Conservation (phyloP, 1,140 invertebrate genomes). For the Trachelipus rathkii region DNA sequence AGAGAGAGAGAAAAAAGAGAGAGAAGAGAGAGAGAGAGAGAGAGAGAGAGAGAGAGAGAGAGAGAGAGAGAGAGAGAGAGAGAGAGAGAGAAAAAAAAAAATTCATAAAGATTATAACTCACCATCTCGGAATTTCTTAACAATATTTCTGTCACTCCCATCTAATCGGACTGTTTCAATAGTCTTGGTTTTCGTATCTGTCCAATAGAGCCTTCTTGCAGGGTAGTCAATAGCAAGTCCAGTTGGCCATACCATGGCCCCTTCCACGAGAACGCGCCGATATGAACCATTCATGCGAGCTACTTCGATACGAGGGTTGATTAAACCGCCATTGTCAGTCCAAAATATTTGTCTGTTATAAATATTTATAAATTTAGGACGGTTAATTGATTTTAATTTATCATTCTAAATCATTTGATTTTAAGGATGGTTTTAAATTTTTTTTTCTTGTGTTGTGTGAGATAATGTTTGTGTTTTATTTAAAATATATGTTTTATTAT, state of each 20-base stretch:
- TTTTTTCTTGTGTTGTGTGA: too few relatives aligned
- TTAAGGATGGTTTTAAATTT: too few relatives aligned
- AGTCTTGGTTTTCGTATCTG: conserved; percentile 66
- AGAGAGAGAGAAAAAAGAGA: too few relatives aligned
- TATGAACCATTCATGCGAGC: conserved; percentile 52
- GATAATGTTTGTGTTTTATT: too few relatives aligned
- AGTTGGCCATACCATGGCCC: conserved; percentile 60
- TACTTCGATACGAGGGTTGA: conserved; percentile 25
- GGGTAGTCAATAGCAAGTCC: conserved; percentile 67
- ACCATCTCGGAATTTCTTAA: conserved; percentile 56
- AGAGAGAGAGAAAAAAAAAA: too few relatives aligned
- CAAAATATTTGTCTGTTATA: conserved; percentile 35
- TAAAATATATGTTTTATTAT: too few relatives aligned
- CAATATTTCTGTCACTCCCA: conserved; percentile 62
- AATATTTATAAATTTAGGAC: conserved; percentile 24
- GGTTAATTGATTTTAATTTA: neutral
- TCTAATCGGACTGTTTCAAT: conserved; percentile 71
- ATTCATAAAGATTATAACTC: conserved; percentile 26
- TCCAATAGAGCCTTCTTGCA: conserved; percentile 67
- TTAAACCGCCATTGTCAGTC: conserved; percentile 20
- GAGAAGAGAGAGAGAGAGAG: too few relatives aligned
- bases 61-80: too few relatives aligned
- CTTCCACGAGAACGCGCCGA: conserved; percentile 62
- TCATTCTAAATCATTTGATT: neutral
- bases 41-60: too few relatives aligned